A percentile compares a stretch with the other conserved stretches of the same genome.
These are phyloP conservation scores for Pollenia angustigena DNA, from an alignment of 2,888 invertebrate genomes.

Conservation along the genomic window DNA sequence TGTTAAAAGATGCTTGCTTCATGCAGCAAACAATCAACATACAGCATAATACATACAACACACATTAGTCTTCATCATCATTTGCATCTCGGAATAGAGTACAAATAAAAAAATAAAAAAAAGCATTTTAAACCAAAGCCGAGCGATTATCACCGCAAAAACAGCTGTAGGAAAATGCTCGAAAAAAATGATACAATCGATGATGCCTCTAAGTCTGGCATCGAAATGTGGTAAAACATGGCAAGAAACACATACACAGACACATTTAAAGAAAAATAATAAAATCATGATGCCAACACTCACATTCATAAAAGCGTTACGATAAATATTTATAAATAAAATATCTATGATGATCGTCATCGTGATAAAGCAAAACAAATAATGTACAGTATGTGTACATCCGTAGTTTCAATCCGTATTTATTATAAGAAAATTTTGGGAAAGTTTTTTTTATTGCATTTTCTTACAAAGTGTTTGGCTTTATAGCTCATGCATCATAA, in stretches of 20 bases:
- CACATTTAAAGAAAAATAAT: conserved; percentile 38
- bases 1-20: conserved; percentile 65
- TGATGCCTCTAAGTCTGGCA: conserved; percentile 70
- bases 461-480: conserved; percentile 41
- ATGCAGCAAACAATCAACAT: conserved; percentile 38
- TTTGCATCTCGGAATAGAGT: conserved; percentile 36
- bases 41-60: conserved; percentile 43
- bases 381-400: neutral
- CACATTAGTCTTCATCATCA: conserved; percentile 61
- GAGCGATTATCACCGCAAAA: conserved; percentile 34
- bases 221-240: conserved; percentile 51
- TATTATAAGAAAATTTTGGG: conserved; percentile 15
- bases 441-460: conserved; percentile 21
- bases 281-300: conserved; percentile 51
- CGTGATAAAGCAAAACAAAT: conserved; percentile 42
- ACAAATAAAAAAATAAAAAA: neutral
- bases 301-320: neutral
- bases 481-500: conserved; percentile 50
- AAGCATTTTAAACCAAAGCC: conserved; percentile 8
- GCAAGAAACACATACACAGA: conserved; percentile 27
- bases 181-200: conserved; percentile 39
- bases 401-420: too few relatives aligned
- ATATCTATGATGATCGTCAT: conserved; percentile 53
- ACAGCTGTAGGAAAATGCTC: conserved; percentile 27
- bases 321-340: conserved; percentile 41